A percentile compares a stretch with the other conserved stretches of the same genome.
Evolutionary conservation across 2,797 vertebrate species (phyloP).

Genomic region (Sebastes nivosus): DNA sequence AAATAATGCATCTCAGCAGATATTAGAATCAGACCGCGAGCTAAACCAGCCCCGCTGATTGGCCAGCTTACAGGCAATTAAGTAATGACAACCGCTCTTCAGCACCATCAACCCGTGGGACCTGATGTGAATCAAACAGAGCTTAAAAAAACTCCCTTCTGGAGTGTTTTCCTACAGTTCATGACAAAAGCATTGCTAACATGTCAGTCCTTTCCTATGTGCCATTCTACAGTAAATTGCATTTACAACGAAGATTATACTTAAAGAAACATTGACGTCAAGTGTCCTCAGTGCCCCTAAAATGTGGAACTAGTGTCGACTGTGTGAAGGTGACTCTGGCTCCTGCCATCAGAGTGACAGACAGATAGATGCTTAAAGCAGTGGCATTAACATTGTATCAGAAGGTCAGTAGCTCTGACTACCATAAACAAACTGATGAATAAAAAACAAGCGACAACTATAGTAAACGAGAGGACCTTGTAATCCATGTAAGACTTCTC

Average conservation of each 20-base stretch:
- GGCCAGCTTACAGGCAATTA: slow-evolving; percentile 16
- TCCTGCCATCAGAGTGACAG: not conserved
- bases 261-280: rapidly evolving
- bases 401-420: not conserved
- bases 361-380: not conserved
- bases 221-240: not conserved
- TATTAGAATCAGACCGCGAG: not conserved
- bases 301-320: not conserved
- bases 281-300: not conserved
- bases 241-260: not conserved
- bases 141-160: not conserved
- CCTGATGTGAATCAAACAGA: not conserved
- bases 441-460: not conserved
- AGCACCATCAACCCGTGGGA: not conserved
- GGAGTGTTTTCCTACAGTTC: not conserved
- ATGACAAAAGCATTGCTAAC: not conserved
- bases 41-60: not conserved
- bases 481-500: not conserved
- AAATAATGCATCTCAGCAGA: not conserved
- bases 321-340: not conserved
- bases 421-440: not conserved
- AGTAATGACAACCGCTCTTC: slow-evolving; percentile 11
- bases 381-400: not conserved
- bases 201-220: not conserved
- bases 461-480: not conserved